phyloP scores from a whole-genome alignment of 2,888 invertebrate genomes.

The Lobophora halterata region DNA sequence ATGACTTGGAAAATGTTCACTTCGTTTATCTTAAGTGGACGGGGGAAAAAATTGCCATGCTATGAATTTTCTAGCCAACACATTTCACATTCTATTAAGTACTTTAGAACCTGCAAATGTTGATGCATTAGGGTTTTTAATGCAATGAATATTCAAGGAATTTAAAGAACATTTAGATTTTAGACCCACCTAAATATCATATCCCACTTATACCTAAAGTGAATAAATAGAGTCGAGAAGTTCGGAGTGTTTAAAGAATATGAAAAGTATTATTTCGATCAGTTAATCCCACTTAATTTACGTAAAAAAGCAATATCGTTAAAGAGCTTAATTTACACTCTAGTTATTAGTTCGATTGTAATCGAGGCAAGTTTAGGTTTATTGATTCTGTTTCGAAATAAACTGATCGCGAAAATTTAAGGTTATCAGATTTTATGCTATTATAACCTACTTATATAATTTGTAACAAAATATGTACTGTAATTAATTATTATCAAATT shows the following conservation, averaged over 20 bases:
- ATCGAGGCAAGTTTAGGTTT: conserved; percentile 12
- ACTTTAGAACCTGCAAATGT: no score
- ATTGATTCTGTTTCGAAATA: no score
- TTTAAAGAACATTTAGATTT: no score
- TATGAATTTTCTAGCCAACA: conserved; percentile 15
- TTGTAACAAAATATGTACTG: no score
- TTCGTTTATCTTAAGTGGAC: conserved; percentile 24
- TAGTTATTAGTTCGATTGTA: conserved; percentile 13
- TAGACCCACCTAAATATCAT: no score
- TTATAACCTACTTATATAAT: no score
- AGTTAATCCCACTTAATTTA: neutral
- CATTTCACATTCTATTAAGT: conserved; percentile 14
- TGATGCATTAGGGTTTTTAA: neutral
- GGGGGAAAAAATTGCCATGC: conserved; percentile 14
- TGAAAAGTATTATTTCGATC: no score
- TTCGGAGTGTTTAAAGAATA: no score
- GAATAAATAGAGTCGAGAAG: no score
- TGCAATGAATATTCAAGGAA: neutral
- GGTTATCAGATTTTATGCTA: no score
- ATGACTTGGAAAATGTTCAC: conserved; percentile 27
- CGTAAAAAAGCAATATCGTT: conserved; percentile 12
- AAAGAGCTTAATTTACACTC: conserved; percentile 6
- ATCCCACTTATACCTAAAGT: no score
- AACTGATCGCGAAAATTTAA: no score
- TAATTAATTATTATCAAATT: conserved; percentile 1